Conservation (phyloP, 2,797 vertebrate species). For the Prunella strophiata region DNA sequence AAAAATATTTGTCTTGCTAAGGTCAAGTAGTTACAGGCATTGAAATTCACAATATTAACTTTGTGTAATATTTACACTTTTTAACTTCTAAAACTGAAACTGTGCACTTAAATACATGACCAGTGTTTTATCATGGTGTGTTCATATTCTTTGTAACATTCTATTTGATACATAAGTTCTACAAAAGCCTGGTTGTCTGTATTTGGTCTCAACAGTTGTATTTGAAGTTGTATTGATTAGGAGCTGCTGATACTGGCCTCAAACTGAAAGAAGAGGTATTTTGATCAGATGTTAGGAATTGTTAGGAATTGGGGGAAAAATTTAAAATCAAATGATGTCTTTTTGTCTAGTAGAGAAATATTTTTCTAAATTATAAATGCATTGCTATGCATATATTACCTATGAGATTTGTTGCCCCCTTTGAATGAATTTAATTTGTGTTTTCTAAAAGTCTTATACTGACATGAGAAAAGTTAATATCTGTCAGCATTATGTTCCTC, state of each 20-base stretch:
- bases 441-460: background rate
- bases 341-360: background rate
- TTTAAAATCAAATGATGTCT: background rate
- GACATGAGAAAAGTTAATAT: background rate
- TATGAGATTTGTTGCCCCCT: background rate
- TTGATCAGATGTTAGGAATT: background rate
- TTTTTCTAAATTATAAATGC: background rate
- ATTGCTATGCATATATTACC: background rate
- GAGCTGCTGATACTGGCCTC: background rate
- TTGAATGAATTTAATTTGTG: background rate
- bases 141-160: background rate
- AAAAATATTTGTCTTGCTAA: conserved; percentile 2
- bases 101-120: background rate
- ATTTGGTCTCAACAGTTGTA: background rate
- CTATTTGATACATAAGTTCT: background rate
- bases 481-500: background rate
- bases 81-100: background rate
- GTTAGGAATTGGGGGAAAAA: background rate
- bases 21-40: background rate
- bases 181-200: background rate
- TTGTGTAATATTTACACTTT: background rate
- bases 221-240: background rate
- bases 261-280: background rate
- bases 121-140: background rate
- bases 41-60: background rate